Base-by-base conservation (phyloP, 2,888 invertebrate genomes). In the Proisotoma minuta region DNA sequence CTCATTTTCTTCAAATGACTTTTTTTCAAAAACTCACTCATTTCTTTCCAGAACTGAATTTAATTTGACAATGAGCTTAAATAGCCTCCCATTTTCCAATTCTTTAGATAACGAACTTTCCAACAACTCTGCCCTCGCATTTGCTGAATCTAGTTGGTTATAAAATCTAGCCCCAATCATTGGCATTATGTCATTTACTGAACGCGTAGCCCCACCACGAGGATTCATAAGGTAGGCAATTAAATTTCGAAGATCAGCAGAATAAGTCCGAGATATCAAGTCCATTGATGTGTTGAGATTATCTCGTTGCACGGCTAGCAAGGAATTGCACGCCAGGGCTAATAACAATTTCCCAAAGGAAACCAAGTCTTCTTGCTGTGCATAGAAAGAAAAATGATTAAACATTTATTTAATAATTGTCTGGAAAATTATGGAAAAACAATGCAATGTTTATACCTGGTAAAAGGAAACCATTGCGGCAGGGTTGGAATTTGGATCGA, bases 121-220 rank as follows among this genome's bases (percentile, higher is more conserved):
- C 72, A 95, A 82, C 51, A 87, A 84, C 78, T 98, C 98, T 51
- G 88, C 87, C 71, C 92, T 86, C 61, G 89, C 83, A 78, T 94
- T 90, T 62, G 91, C 83, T 4, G 89, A 87, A 79, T 98, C 97
- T 77, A 97, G 82, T 81, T 98, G 96, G 0, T 90, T 91, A 79
- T 96, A 98, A 81, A 97, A 98, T 62, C 97, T 83, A 49, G 96
- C 96, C 49, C 91, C 98, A 74, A 99, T 97, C 95, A 98, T 96
- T 27, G 98, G 97, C 98, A 98, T 98, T 75, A 98, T 84, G 81
- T 98, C 97, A 69, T 91, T 92, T 65, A 98, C 89, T 75, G 87
- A 88, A 75, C 89, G 86, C 73, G 74, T 68, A 27, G 75, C 71
- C 39, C 69, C 62, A 2, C 66, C 67, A n/a, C 73, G 50, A 23